A percentile compares a stretch with the other conserved stretches of the same genome.
These are phyloP conservation scores for Hycleus phaleratus DNA, from an alignment of 1,140 invertebrate genomes.

Conservation along the genomic window DNA sequence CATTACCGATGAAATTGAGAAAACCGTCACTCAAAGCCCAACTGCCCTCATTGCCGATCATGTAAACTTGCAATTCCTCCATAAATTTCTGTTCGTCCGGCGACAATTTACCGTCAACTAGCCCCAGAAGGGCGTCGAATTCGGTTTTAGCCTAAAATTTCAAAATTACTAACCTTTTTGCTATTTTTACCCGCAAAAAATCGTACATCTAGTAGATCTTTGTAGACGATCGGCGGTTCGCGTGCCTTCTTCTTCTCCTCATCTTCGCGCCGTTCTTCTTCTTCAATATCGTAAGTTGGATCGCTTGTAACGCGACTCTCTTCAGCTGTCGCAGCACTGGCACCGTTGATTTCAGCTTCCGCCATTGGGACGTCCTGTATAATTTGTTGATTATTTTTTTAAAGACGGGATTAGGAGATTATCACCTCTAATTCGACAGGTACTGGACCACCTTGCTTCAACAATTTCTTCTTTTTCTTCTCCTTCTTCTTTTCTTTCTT, in stretches of 20 bases:
- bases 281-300: constrained; percentile 52
- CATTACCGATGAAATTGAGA: constrained; percentile 66
- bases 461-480: constrained; percentile 57
- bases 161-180: background rate
- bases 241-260: constrained; percentile 65
- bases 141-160: constrained; percentile 50
- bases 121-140: constrained; percentile 53
- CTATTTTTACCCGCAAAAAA: constrained; percentile 12
- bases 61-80: constrained; percentile 77
- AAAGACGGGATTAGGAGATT: background rate
- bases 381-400: background rate
- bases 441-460: constrained; percentile 38
- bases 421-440: constrained; percentile 30
- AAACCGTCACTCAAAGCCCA: constrained; percentile 88
- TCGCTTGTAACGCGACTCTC: constrained; percentile 42
- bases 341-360: constrained; percentile 38
- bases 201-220: constrained; percentile 62
- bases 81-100: constrained; percentile 63
- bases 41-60: constrained; percentile 78
- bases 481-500: constrained; percentile 64
- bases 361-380: constrained; percentile 39
- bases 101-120: constrained; percentile 56
- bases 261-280: constrained; percentile 54
- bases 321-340: constrained; percentile 28
- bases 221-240: constrained; percentile 79